Evolutionary conservation across 2,888 invertebrate species (phyloP), one percentile per base, ranked within the genome.

Genomic region (Drosophila nr. perissopoda): DNA sequence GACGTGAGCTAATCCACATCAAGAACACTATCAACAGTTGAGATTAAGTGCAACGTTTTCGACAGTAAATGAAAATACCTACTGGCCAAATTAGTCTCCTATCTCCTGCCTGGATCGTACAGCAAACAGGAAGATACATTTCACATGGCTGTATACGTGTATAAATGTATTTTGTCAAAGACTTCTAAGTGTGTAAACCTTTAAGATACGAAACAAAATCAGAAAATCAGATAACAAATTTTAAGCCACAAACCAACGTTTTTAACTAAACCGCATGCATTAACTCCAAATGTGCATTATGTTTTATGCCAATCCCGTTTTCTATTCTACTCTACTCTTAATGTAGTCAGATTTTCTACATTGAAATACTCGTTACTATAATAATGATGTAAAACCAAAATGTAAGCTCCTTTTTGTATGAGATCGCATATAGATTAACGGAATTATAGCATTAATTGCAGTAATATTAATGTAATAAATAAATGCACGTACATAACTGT

Each of bases 151-250:
- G 81, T 85, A 82, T 85, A 81, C 86, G 82, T 87, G 84, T 84
- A 81, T 83, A 82, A 82, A 82, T 85, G 85, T 85, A 81, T 85
- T 79, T 88, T 69, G 68, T 80, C 79, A 83, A 88, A 86, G 85
- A 86, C 85, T 86, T 85, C 83, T 86, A 86, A 83, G 65, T 85
- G 85, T 86, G 86, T 86, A 86, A 83, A 86, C 70, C 73, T 72
- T 76, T 73, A 79, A 69, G 63, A 58, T 64, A 67, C 40, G 53
- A 56, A 62, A 52, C 36, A 34, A 64, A 59, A 71, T 66, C 46
- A 64, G 52, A 25, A 57, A 68, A 49, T 48, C 46, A 31, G 31
- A 64, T 31, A 61, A 61, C 56, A 67, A 57, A 70, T 76, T 76
- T 66, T 60, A 61, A 1, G 42, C 25, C 62, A 38, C 42, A 21